Evolutionary conservation across 92 coral and sea anemone species (phyloP), one percentile per base, ranked within the genome.

Genomic region (Epizoanthus fatuus): DNA sequence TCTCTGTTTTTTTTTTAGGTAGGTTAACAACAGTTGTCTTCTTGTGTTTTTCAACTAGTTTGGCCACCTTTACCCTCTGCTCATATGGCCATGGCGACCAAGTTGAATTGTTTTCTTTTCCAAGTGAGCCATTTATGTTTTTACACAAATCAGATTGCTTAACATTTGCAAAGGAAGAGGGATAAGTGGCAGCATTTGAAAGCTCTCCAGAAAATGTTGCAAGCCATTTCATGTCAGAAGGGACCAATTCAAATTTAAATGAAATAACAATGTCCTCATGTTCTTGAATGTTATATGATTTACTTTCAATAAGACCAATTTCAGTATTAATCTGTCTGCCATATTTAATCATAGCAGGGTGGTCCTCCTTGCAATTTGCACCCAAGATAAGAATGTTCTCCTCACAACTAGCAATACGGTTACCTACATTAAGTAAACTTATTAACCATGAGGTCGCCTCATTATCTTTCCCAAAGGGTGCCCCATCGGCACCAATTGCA

Each of bases 151-250:
- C 90, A 42, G 80, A 74, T 72, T 58, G 59, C 84, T 81, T 86
- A 58, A 92, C 95, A 22, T 22, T 22, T 22, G 25, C 25, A 22
- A 0, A 22, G 25, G 0, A 76, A 25, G 87, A 74, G 65, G 53
- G 65, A 17, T 59, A 84, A 45, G 53, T 53, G 25, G 88, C 88
- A 40, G 76, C 7, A 84, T 74, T 84, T 22, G 58, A 20, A 64
- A 90, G 89, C 83, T 92, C 91, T 47, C 95, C 93, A 67, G 87
- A 76, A 92, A 89, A 89, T 47, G 80, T 81, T 44, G 95, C 93
- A 19, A 89, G 83, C 93, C 91, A 92, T 82, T 89, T 92, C 95
- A 92, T 92, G 74, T 92, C 93, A 42, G 93, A 86, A 25, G 95
- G 95, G 84, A 89, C 71, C 45, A 92, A 82, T 74, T 89, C 95